Evolutionary conservation across 2,888 invertebrate genomes (phyloP), one percentile per base, ranked within the genome.

Genomic region (Aphidius colemani): DNA sequence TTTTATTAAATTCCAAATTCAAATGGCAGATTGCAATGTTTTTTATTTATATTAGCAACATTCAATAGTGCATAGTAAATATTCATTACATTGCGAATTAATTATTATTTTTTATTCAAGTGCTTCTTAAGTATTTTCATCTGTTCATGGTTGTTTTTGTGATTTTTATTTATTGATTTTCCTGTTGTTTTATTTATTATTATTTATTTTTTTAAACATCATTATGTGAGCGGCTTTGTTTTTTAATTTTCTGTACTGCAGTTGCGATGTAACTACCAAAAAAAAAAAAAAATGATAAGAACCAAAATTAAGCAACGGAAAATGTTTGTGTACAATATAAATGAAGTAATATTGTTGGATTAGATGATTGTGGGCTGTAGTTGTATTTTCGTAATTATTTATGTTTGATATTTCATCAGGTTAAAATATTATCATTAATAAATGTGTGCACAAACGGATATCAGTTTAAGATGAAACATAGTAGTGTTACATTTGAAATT

Each of bases 291-390:
- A 48, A 9, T 10, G n/a, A 48, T n/a, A n/a, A n/a, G n/a, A n/a
- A n/a, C n/a, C n/a, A n/a, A 13, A 13, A 13, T 13, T 2, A 13
- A 13, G 13, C 13, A 13, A 13, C 13, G 13, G 2, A 13, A 13
- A 13, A 13, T 13, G 13, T 13, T 13, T 13, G 13, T 13, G 13
- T 13, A 1, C n/a, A n/a, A n/a, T 13, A 13, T 57, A 57, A 57
- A 57, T 57, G n/a, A 57, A 10, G 13, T n/a, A 57, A 46, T 46
- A 67, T 63, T 68, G 66, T 68, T 66, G 66, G 69, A 63, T 62
- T 64, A 64, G 67, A 64, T 67, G 66, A 59, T 67, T 66, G 68
- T 63, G 70, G 70, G 66, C 68, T 60, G 66, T 64, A 67, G 67
- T 51, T 55, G 18, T 53, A 44, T 11, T 45, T 44, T 13, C 46